A percentile compares a stretch with the other conserved stretches of the same genome.
Evolutionary conservation across 2,113 vertebrate species (phyloP).

Genomic region (Tor tambroides): DNA sequence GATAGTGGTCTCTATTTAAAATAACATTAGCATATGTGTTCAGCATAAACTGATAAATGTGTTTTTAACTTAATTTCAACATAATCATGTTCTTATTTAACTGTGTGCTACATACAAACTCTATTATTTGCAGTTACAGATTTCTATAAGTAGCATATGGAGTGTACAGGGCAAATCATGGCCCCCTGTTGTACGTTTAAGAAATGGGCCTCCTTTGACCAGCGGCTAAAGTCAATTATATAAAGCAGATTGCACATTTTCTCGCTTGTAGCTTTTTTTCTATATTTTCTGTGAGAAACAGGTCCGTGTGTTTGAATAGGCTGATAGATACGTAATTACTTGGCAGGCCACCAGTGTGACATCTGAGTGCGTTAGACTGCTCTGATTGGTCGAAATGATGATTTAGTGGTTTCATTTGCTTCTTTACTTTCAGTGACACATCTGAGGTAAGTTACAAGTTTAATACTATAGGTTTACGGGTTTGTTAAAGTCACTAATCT

Average conservation of each 20-base stretch:
- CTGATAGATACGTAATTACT: background rate
- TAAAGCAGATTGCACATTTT: slow-evolving; percentile 21
- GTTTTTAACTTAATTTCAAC: slow-evolving; percentile 34
- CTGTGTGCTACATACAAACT: slow-evolving; percentile 19
- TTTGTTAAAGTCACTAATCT: background rate
- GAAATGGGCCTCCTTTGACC: slow-evolving; percentile 4
- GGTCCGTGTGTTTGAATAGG: background rate
- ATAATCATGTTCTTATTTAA: slow-evolving; percentile 15
- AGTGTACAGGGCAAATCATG: background rate
- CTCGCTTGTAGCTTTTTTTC: background rate
- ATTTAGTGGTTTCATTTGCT: background rate
- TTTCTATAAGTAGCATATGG: slow-evolving; percentile 17
- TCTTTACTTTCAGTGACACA: background rate
- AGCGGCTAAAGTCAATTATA: slow-evolving; percentile 20
- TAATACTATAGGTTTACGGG: background rate
- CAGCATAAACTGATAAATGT: slow-evolving; percentile 18
- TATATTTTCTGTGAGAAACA: background rate
- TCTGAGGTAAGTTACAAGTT: background rate
- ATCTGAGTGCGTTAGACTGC: too few species aligned
- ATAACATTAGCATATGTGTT: slow-evolving; percentile 26
- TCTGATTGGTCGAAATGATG: background rate
- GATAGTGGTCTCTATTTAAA: slow-evolving; percentile 23
- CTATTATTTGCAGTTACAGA: slow-evolving; percentile 21
- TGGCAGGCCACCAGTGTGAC: background rate
- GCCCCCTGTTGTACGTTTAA: background rate